Evolutionary conservation across 2,888 invertebrate species (phyloP).

Genomic region (Tillus elongatus): DNA sequence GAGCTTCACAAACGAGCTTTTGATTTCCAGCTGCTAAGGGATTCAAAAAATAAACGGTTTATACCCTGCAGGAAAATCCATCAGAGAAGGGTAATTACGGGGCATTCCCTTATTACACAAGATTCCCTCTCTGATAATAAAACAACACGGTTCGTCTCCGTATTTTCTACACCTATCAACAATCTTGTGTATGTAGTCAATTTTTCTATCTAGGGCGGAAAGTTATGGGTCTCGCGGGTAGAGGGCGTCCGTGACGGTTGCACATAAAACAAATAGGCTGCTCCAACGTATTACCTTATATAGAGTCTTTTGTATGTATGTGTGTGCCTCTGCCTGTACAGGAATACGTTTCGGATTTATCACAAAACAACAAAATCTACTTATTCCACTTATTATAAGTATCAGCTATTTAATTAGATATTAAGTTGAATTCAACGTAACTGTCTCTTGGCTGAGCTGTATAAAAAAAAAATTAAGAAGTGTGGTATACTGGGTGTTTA

Average conservation of each 20-base stretch:
- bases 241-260: slow-evolving; percentile 15
- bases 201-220: slow-evolving; percentile 24
- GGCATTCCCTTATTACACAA: slow-evolving; percentile 24
- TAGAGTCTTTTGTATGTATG: no score
- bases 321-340: no score
- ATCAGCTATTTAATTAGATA: no score
- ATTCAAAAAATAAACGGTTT: slow-evolving; percentile 29
- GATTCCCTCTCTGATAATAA: slow-evolving; percentile 28
- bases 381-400: no score
- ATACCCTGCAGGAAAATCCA: slow-evolving; percentile 27
- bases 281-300: no score
- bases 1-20: slow-evolving; percentile 35
- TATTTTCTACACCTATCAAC: slow-evolving; percentile 17
- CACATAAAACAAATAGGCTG: no score
- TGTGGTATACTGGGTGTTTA: no score
- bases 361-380: no score
- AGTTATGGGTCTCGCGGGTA: slow-evolving; percentile 24
- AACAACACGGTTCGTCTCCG: slow-evolving; percentile 17
- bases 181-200: slow-evolving; percentile 23
- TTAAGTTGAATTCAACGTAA: no score
- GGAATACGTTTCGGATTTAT: no score
- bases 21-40: slow-evolving; percentile 35
- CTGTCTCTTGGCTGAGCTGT: no score
- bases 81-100: slow-evolving; percentile 29
- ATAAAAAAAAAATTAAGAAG: no score